Evolutionary conservation across 2,888 invertebrate species (phyloP), one percentile per base, ranked within the genome.

Genomic region (Zaprionus lineosus): DNA sequence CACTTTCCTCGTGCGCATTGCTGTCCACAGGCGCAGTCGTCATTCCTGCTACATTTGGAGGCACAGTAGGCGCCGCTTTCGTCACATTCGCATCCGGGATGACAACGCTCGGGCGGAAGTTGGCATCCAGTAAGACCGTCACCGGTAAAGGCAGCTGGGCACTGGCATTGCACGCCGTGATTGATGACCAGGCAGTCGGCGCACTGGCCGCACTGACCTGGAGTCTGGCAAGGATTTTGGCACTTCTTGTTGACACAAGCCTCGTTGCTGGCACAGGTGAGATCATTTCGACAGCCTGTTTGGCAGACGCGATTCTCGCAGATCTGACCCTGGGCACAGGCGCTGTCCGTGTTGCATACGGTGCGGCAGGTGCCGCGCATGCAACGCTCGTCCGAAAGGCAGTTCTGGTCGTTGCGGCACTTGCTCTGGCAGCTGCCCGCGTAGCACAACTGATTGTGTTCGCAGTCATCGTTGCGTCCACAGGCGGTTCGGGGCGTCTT

Each of bases 221-320:
- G 92, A 50, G 92, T 92, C 71, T 93, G 92, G 84, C 97, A 97
- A 5, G 97, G 96, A 78, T 89, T 94, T 92, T 92, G 93, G 86
- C 97, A 97, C 88, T 95, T 94, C 78, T 95, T 95, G 84, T 94
- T 94, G 33, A 96, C 91, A 87, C 97, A 97, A 8, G 96, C 94
- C 89, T 96, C 93, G 58, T 94, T 92, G 60, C 91, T 91, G 5
- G 93, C 91, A 87, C 97, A 97, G 8, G 94, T 93, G 34, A 93
- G 93, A 87, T 97, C 97, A 84, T 94, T 95, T 58, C 97, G 93
- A 86, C 97, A 97, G 36, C 97, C 97, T 79, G 94, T 93, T 86
- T 95, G 93, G 87, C 97, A 97, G 65, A 97, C 92, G 77, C 96
- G 92, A 81, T 95, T 95, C 88, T 95, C 95, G 85, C 97, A 97